phyloP scores from a whole-genome alignment of 2,797 vertebrate species.

The Tadarida brasiliensis region DNA sequence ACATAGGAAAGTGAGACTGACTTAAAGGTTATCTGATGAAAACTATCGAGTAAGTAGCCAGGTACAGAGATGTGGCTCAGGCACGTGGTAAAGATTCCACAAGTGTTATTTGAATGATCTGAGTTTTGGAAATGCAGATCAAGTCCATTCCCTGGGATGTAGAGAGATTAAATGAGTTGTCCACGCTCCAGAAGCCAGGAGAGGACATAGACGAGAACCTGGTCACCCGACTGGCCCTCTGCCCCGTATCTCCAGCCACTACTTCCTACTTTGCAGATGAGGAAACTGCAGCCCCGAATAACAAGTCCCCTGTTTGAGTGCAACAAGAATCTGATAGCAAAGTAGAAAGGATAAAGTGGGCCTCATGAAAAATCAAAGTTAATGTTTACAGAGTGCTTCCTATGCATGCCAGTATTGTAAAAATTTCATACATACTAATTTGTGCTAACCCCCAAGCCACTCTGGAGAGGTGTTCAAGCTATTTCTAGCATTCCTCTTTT shows the following conservation, averaged over 20 bases:
- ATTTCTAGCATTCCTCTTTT: conserved; percentile 21
- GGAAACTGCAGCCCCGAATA: not conserved
- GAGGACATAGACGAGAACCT: not conserved
- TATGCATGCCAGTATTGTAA: not conserved
- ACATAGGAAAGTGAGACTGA: not conserved
- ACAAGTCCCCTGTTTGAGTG: not conserved
- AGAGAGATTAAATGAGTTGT: not conserved
- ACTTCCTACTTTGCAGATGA: conserved; percentile 54
- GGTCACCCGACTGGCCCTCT: not conserved
- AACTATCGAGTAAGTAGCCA: not conserved
- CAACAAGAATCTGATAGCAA: not conserved
- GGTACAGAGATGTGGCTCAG: not conserved
- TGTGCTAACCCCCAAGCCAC: conserved; percentile 29
- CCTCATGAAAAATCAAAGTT: conserved; percentile 30
- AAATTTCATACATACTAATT: conserved; percentile 26
- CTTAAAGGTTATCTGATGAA: conserved; percentile 39
- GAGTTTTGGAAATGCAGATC: not conserved
- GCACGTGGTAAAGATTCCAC: not conserved
- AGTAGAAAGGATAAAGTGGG: not conserved
- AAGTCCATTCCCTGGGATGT: not conserved
- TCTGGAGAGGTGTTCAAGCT: not conserved
- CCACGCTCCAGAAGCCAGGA: not conserved
- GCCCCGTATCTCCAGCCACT: not conserved
- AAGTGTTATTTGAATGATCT: not conserved
- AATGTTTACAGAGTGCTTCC: conserved; percentile 43